Evolutionary conservation across 2,888 invertebrate species (phyloP).

Genomic region (Caenorhabditis panamensis): DNA sequence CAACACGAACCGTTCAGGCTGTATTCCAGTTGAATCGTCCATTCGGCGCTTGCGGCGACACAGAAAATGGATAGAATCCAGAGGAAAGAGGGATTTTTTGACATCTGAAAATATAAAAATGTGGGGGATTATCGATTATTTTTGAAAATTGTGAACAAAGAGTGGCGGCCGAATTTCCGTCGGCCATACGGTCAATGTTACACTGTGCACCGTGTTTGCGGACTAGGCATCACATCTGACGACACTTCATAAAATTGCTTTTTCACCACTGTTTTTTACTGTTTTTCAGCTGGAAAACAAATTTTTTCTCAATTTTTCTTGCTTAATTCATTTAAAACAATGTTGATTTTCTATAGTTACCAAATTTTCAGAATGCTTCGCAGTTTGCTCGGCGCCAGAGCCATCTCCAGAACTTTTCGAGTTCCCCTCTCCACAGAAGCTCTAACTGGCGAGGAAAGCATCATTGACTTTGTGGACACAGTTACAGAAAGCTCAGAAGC

Average conservation of each 20-base stretch:
- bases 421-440: slow-evolving; percentile 22
- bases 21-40: slow-evolving; percentile 64
- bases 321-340: not conserved
- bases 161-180: slow-evolving; percentile 13
- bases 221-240: slow-evolving; percentile 30
- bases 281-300: not conserved
- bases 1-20: slow-evolving; percentile 57
- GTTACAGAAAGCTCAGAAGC: slow-evolving; percentile 52
- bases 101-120: slow-evolving; percentile 32
- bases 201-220: slow-evolving; percentile 11
- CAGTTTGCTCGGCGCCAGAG: slow-evolving; percentile 14
- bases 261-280: not conserved
- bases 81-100: not conserved
- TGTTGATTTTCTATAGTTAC: not conserved
- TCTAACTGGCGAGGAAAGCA: slow-evolving; percentile 30
- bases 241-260: slow-evolving; percentile 11
- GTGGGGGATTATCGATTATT: slow-evolving; percentile 13
- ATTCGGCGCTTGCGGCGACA: slow-evolving; percentile 33
- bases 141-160: slow-evolving; percentile 17
- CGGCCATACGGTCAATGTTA: slow-evolving; percentile 38
- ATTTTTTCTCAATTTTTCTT: not conserved
- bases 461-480: slow-evolving; percentile 60
- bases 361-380: slow-evolving; percentile 33
- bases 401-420: slow-evolving; percentile 3
- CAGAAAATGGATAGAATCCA: slow-evolving; percentile 6